Evolutionary conservation across 2,797 vertebrate genomes (phyloP), one percentile per base, ranked within the genome.

Genomic region (Apogon hyalosoma): DNA sequence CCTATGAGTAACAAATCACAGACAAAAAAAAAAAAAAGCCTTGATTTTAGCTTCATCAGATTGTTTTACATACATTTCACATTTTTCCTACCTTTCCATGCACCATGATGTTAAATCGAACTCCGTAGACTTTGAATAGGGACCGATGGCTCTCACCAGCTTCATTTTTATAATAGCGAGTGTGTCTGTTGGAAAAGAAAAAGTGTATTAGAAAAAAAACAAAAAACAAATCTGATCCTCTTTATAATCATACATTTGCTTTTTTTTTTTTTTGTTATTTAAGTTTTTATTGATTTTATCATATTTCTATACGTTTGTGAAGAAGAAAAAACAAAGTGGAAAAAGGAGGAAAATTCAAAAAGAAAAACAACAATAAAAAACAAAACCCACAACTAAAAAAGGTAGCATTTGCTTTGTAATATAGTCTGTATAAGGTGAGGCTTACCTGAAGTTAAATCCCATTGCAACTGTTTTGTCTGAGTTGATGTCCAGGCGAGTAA

Each of bases 391-490:
- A n/a, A n/a, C n/a, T n/a, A n/a, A n/a, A n/a, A n/a, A n/a, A n/a
- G n/a, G n/a, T n/a, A n/a, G 48, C 19, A 57, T 16, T 14, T 42
- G 1, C 7, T 13, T n/a, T 5, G n/a, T 10, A 6, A 13, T 42
- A 12, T 18, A 57, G 11, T 66, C 14, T 16, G 19, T 33, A 11
- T 14, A 42, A 49, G 13, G n/a, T 57, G 47, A 57, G 11, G 18
- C 43, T 81, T 65, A 97, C 97, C 96, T 97, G 92, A 98, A 98
- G 87, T 96, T 97, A 81, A 95, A 96, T 11, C 96, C 96, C 0
- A 85, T 78, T 40, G 94, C 87, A 19, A 94, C 52, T 8, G 94
- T 92, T 1, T 54, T 59, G 69, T 89, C 87, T n/a, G 88, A 79
- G 61, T 73, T 88, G 77, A 87, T 78, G 68, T 96, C 96, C 87